These are phyloP conservation scores for Chiridota heheva DNA, from an alignment of 35 echinoderm and acorn worm species.

Conservation along the genomic window DNA sequence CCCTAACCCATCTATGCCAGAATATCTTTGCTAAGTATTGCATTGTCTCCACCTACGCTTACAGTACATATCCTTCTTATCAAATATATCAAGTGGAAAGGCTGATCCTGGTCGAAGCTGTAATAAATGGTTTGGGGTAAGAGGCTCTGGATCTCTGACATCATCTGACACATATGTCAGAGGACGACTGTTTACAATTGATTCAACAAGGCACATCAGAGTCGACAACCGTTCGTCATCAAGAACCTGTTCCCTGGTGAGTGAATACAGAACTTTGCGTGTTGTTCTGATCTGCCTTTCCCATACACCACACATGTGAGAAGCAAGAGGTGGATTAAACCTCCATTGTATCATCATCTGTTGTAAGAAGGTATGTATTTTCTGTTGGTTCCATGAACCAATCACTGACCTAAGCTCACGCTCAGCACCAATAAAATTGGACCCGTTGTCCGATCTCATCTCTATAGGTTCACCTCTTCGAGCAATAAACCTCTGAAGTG, in stretches of 20 bases:
- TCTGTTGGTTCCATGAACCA: slow-evolving; percentile 28
- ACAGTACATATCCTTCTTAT: slow-evolving; percentile 52
- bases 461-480: slow-evolving; percentile 17
- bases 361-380: neutral
- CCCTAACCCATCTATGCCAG: slow-evolving; percentile 61
- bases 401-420: slow-evolving; percentile 25
- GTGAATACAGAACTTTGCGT: slow-evolving; percentile 23
- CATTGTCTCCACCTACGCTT: slow-evolving; percentile 55
- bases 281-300: slow-evolving; percentile 59
- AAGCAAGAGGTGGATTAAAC: slow-evolving; percentile 64
- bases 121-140: slow-evolving; percentile 54
- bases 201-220: slow-evolving; percentile 58
- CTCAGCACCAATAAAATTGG: slow-evolving; percentile 46
- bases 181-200: slow-evolving; percentile 54
- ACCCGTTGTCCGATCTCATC: slow-evolving; percentile 55
- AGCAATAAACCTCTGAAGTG: slow-evolving; percentile 47
- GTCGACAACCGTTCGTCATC: slow-evolving; percentile 65
- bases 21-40: slow-evolving; percentile 75
- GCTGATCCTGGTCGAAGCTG: slow-evolving; percentile 25
- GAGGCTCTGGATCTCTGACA: slow-evolving; percentile 38
- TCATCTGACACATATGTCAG: slow-evolving; percentile 66
- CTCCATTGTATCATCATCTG: slow-evolving; percentile 53
- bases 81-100: slow-evolving; percentile 20
- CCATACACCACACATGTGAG: slow-evolving; percentile 72
- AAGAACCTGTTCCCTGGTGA: slow-evolving; percentile 50